Conservation (phyloP, 2,113 vertebrate species). For the Etheostoma cragini region DNA sequence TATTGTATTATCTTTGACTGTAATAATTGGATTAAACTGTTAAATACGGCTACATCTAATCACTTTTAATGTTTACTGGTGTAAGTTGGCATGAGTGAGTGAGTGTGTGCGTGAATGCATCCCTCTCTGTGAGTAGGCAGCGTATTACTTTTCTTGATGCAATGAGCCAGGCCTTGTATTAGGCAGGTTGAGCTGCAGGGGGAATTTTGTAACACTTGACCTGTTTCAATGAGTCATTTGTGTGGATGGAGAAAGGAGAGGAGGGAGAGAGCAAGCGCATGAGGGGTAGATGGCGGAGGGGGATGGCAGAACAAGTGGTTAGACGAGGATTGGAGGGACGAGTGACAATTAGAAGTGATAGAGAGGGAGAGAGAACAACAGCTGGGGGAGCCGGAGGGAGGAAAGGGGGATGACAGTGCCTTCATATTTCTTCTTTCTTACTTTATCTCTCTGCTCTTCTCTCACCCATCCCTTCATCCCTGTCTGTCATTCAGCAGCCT, state of each 20-base stretch:
- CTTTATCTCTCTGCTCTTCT: constrained; percentile 27
- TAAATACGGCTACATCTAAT: constrained; percentile 6
- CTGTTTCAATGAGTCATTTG: constrained; percentile 86
- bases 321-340: constrained; percentile 58
- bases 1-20: neutral
- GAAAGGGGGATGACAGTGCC: constrained; percentile 65
- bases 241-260: constrained; percentile 69
- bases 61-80: constrained; percentile 24
- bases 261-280: constrained; percentile 11
- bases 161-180: constrained; percentile 80
- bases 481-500: constrained; percentile 66
- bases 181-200: constrained; percentile 85
- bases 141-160: constrained; percentile 78
- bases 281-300: neutral
- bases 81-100: constrained; percentile 39
- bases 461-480: constrained; percentile 56
- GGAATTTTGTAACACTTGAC: constrained; percentile 87
- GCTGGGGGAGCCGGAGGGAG: constrained; percentile 75
- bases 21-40: neutral
- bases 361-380: constrained; percentile 73
- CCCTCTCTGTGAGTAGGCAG: constrained; percentile 59
- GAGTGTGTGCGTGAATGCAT: constrained; percentile 6
- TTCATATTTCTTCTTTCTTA: constrained; percentile 62
- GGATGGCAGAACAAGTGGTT: constrained; percentile 56
- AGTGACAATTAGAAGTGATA: constrained; percentile 77